A percentile compares a stretch with the other conserved stretches of the same genome.
phyloP scores from a whole-genome alignment of 1,140 invertebrate species.

The Bombus pyrosoma region DNA sequence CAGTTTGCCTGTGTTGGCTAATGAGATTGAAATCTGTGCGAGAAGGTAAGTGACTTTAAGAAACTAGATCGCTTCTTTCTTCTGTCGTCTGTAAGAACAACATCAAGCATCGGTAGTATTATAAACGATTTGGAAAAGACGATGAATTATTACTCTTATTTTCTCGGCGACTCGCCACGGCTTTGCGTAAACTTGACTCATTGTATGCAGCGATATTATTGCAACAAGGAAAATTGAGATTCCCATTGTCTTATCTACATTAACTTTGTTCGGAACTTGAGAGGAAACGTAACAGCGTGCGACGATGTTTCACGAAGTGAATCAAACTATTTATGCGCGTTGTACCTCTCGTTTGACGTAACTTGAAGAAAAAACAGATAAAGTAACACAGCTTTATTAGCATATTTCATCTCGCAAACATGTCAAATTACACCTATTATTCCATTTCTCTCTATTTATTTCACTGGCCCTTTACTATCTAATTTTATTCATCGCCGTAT shows the following conservation, averaged over 20 bases:
- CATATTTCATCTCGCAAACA: no score
- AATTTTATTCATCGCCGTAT: no score
- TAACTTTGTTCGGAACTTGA: not conserved
- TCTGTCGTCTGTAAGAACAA: not conserved
- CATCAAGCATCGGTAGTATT: not conserved
- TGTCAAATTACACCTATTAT: no score
- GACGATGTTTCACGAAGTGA: not conserved
- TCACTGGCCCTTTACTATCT: no score
- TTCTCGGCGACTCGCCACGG: no score
- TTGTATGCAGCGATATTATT: not conserved
- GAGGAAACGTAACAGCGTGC: not conserved
- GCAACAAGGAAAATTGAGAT: not conserved
- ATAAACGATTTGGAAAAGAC: constrained; percentile 1
- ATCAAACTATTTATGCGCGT: not conserved
- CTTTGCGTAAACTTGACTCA: constrained; percentile 17
- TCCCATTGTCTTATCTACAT: not conserved
- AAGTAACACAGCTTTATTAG: not conserved
- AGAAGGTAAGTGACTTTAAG: not conserved
- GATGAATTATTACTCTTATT: not conserved
- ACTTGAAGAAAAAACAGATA: not conserved
- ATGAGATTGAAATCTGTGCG: not conserved
- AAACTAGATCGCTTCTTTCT: constrained; percentile 3
- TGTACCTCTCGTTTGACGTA: not conserved
- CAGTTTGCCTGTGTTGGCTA: not conserved
- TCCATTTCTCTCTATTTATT: no score